These are phyloP conservation scores for Aurelia aurita DNA, from an alignment of 30 jellyfish, hydroid and myxozoan species.

Conservation along the genomic window DNA sequence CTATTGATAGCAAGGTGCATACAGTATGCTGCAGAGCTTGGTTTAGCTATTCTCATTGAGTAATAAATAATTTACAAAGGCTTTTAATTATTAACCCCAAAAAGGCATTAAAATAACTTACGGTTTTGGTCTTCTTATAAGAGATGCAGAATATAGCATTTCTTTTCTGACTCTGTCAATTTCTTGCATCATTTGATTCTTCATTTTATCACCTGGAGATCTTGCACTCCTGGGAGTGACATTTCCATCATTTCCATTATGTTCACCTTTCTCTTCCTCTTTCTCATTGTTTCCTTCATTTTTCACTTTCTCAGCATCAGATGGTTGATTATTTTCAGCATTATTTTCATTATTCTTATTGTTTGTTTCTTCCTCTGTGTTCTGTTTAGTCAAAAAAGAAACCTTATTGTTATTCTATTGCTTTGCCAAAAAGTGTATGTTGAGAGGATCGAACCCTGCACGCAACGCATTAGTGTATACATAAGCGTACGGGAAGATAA, in stretches of 20 bases:
- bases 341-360: background rate
- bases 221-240: conserved; percentile 44
- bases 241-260: background rate
- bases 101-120: conserved; percentile 11
- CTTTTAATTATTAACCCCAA: too few relatives aligned
- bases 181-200: conserved; percentile 67
- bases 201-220: conserved; percentile 19
- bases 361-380: background rate
- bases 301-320: background rate
- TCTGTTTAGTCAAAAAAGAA: background rate
- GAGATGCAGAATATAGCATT: conserved; percentile 46
- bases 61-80: too few relatives aligned
- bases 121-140: conserved; percentile 54
- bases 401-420: too few relatives aligned
- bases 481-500: too few relatives aligned
- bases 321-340: background rate
- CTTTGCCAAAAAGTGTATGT: too few relatives aligned
- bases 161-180: conserved; percentile 58
- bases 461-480: too few relatives aligned
- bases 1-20: background rate
- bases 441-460: too few relatives aligned
- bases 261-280: background rate
- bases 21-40: background rate
- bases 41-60: background rate
- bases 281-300: background rate